Evolutionary conservation across 2,113 vertebrate genomes (phyloP), one percentile per base, ranked within the genome.

Genomic region (Fulica atra): DNA sequence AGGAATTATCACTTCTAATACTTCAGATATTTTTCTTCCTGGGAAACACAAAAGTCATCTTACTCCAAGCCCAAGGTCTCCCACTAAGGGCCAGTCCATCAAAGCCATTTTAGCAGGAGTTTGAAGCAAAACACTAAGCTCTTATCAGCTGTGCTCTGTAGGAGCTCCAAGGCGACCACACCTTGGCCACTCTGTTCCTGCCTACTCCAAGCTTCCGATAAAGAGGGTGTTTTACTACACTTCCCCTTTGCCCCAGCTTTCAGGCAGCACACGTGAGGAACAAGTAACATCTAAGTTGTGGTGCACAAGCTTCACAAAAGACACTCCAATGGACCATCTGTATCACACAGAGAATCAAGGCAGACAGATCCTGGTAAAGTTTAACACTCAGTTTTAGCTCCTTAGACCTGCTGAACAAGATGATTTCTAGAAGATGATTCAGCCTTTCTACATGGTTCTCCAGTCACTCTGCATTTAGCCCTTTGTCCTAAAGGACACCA

Each of bases 91-190:
- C 1, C 1, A 61, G 76, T 36, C 66, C 53, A 57, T 60, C 80
- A 57, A 71, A 84, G 60, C 35, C 54, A 10, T 33, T 83, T 83
- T 4, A 53, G 50, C 48, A 42, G 29, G 35, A 31, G 44, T 81
- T 46, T 68, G 83, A 81, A 95, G 28, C 31, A 86, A 79, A 92
- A 59, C 42, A 50, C 28, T 25, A 16, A 56, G 35, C 72, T 66
- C 72, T 96, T 96, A 97, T 97, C 97, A 85, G 92, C 50, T 29
- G 17, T 11, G 63, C 42, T 91, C 69, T 76, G 89, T 29, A 21
- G 0, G 3, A 66, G 61, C 81, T 59, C 56, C 0, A 28, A 31
- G 81, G 35, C 18, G 57, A 80, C 88, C 82, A 38, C 84, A 6
- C 95, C 96, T 95, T 81, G 38, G 86, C 42, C 8, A 11, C 72